Evolutionary conservation across 2,888 invertebrate genomes (phyloP).

Genomic region (Phragmatobia fuliginosa): DNA sequence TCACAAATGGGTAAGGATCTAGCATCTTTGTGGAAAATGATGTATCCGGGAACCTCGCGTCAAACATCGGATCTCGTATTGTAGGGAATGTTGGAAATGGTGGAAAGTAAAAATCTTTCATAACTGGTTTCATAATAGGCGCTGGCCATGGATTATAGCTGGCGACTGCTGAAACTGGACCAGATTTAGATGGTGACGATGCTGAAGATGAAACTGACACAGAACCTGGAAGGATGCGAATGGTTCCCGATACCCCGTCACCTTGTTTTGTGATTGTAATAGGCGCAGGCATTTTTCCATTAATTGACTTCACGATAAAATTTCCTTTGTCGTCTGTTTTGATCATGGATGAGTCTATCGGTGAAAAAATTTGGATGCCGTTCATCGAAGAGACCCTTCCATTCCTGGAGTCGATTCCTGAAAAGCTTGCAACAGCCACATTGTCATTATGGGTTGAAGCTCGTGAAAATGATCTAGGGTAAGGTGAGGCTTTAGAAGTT

Average conservation of each 20-base stretch:
- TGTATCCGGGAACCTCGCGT: conserved; percentile 49
- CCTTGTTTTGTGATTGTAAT: conserved; percentile 59
- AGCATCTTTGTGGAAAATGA: conserved; percentile 52
- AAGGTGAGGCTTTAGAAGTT: neutral
- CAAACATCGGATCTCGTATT: conserved; percentile 43
- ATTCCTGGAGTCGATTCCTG: conserved; percentile 66
- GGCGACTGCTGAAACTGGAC: conserved; percentile 43
- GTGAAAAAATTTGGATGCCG: conserved; percentile 64
- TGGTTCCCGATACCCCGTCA: conserved; percentile 62
- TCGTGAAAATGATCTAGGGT: conserved; percentile 20
- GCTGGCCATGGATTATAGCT: conserved; percentile 41
- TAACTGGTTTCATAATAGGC: conserved; percentile 42
- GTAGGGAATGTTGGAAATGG: conserved; percentile 51
- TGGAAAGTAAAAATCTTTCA: conserved; percentile 45
- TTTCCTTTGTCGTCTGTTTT: conserved; percentile 45
- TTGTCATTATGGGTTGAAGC: conserved; percentile 45
- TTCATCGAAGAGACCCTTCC: conserved; percentile 67
- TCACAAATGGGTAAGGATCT: conserved; percentile 23
- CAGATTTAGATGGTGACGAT: conserved; percentile 59
- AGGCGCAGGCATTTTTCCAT: conserved; percentile 49
- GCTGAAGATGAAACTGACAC: conserved; percentile 65
- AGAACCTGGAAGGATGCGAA: conserved; percentile 66
- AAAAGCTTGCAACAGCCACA: conserved; percentile 65
- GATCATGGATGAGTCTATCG: conserved; percentile 41
- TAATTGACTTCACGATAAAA: conserved; percentile 38